A percentile compares a stretch with the other conserved stretches of the same genome.
phyloP scores from a whole-genome alignment of 2,797 vertebrate genomes.

The Arctocebus calabarensis region DNA sequence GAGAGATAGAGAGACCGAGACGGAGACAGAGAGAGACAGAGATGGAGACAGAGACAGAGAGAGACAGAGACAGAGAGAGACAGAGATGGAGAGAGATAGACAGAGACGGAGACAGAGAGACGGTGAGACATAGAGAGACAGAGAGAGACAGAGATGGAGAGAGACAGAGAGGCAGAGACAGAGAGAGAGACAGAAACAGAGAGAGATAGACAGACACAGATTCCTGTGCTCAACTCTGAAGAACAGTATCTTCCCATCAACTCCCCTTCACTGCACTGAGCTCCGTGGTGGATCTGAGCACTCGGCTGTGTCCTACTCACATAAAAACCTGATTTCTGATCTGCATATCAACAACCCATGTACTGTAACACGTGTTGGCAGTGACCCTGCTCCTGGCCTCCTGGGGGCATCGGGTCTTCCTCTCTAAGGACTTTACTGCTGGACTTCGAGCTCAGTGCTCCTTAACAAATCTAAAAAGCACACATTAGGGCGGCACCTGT shows the following conservation, averaged over 20 bases:
- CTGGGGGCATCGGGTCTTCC: neutral
- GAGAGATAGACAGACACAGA: neutral
- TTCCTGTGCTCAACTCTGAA: neutral
- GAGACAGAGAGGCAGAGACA: neutral
- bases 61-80: neutral
- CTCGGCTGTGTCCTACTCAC: neutral
- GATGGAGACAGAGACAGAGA: neutral
- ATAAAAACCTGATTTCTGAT: neutral
- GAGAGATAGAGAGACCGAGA: no score
- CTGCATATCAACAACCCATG: neutral
- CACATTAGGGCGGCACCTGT: no score
- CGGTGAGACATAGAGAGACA: no score
- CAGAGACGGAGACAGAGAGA: no score
- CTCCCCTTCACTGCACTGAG: neutral
- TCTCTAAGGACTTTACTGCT: neutral
- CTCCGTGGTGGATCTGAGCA: neutral
- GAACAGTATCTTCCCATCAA: neutral
- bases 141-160: neutral
- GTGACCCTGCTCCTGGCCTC: neutral
- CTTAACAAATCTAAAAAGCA: slow-evolving; percentile 4
- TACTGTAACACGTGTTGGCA: neutral
- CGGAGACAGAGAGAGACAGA: no score
- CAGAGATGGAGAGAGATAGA: no score
- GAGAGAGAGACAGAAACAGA: no score
- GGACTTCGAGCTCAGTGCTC: slow-evolving; percentile 10